Percentiles rank a stretch among this genome's conserved stretches.
These are phyloP conservation scores for Porites cylindrica DNA, from an alignment of 92 coral and sea anemone genomes.

Conservation along the genomic window DNA sequence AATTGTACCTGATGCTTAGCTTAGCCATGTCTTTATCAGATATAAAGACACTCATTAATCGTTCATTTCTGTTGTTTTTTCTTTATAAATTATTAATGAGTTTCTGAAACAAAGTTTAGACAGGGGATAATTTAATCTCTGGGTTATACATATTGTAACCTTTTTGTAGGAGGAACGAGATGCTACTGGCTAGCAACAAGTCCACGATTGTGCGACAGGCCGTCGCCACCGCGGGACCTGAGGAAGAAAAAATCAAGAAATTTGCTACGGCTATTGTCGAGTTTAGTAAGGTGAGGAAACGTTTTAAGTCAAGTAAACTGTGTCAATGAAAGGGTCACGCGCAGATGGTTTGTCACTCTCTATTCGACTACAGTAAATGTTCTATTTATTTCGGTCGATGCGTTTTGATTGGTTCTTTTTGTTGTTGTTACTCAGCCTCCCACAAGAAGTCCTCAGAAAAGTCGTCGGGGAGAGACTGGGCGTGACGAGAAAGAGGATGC, in stretches of 20 bases:
- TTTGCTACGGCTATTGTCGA: constrained; percentile 97
- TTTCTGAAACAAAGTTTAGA: too few relatives aligned
- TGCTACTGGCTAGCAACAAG: constrained; percentile 77
- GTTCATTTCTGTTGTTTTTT: too few relatives aligned
- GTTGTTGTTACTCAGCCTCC: constrained; percentile 2
- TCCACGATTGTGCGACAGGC: constrained; percentile 84
- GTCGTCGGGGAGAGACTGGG: constrained; percentile 41
- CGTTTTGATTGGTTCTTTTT: not conserved
- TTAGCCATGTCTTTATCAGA: too few relatives aligned
- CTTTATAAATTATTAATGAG: too few relatives aligned
- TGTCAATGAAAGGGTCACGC: too few relatives aligned
- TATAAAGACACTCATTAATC: too few relatives aligned
- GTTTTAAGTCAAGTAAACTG: too few relatives aligned
- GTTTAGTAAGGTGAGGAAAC: constrained; percentile 82
- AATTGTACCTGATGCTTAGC: too few relatives aligned
- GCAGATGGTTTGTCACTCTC: not conserved
- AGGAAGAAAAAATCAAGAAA: constrained; percentile 90
- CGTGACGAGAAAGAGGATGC: constrained; percentile 49
- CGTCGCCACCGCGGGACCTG: constrained; percentile 78
- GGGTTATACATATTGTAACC: too few relatives aligned
- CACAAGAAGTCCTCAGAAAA: constrained; percentile 21
- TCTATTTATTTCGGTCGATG: too few relatives aligned
- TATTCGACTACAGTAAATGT: too few relatives aligned
- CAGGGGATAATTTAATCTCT: too few relatives aligned
- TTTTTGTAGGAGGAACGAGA: constrained; percentile 84